Percentiles rank a stretch among this genome's conserved stretches.
Evolutionary conservation across 1,140 invertebrate genomes (phyloP).

Genomic region (Orussus abietinus): DNA sequence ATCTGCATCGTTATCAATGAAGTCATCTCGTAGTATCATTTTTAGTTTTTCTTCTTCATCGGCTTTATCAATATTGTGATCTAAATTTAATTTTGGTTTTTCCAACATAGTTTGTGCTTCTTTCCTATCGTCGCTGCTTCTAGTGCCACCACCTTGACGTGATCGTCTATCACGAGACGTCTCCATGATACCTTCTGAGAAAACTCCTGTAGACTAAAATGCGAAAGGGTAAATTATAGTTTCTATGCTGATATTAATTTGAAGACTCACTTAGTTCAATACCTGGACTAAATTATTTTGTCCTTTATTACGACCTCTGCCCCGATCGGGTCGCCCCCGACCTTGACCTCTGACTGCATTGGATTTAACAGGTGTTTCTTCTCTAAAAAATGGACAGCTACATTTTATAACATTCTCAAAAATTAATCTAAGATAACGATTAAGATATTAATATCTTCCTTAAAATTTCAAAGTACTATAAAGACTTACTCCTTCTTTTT

Average conservation of each 20-base stretch:
- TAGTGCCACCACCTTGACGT: constrained; percentile 10
- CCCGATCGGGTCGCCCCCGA: constrained; percentile 6
- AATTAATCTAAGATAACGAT: constrained; percentile 1
- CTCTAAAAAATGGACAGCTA: constrained; percentile 22
- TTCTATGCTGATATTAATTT: background rate
- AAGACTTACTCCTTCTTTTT: constrained; percentile 44
- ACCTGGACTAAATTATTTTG: constrained; percentile 40
- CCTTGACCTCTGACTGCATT: constrained; percentile 17
- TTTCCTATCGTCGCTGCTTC: constrained; percentile 18
- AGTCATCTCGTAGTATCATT: constrained; percentile 39
- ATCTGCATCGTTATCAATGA: constrained; percentile 37
- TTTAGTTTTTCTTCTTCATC: constrained; percentile 43
- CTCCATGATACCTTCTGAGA: constrained; percentile 39
- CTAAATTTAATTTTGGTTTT: constrained; percentile 39
- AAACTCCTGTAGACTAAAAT: constrained; percentile 43
- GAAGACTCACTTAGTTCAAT: constrained; percentile 6
- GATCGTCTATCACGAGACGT: constrained; percentile 11
- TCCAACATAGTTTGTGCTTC: constrained; percentile 23
- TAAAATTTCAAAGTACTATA: constrained; percentile 1
- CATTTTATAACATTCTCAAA: background rate
- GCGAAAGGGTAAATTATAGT: constrained; percentile 7
- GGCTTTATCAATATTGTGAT: constrained; percentile 33
- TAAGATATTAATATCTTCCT: constrained; percentile 6
- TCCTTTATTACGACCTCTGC: constrained; percentile 19
- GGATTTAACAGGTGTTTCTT: constrained; percentile 18